Conservation (phyloP, 2,888 invertebrate genomes). For the Fragum whitleyi region DNA sequence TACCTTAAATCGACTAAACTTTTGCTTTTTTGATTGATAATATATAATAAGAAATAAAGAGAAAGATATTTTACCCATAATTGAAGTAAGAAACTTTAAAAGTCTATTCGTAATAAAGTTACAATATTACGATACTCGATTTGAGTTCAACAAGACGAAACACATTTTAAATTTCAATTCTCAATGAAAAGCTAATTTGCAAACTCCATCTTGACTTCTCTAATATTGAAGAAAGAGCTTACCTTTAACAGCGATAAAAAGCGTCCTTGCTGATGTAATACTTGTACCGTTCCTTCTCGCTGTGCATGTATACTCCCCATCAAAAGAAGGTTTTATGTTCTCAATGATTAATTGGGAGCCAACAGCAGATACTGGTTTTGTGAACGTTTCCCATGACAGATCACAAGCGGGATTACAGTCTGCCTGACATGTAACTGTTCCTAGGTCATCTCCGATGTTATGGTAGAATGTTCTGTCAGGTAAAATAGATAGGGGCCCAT, state of each 20-base stretch:
- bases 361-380: not conserved
- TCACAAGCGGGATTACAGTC: not conserved
- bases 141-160: no score
- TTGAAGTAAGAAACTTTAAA: no score
- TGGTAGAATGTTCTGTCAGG: not conserved
- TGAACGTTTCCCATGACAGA: not conserved
- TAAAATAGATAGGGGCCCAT: not conserved
- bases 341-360: not conserved
- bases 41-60: no score
- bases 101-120: no score
- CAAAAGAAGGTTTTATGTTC: not conserved
- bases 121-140: no score
- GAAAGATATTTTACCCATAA: no score
- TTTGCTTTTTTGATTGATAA: no score
- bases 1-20: no score
- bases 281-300: not conserved
- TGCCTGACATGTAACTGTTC: not conserved
- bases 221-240: not conserved
- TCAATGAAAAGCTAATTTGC: no score
- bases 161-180: no score
- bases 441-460: not conserved
- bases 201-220: no score
- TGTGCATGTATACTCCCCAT: not conserved
- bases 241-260: not conserved
- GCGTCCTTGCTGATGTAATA: not conserved